Percentiles rank a stretch among this genome's conserved stretches.
Conservation (phyloP, 2,797 vertebrate genomes). For the Octomys mimax region DNA sequence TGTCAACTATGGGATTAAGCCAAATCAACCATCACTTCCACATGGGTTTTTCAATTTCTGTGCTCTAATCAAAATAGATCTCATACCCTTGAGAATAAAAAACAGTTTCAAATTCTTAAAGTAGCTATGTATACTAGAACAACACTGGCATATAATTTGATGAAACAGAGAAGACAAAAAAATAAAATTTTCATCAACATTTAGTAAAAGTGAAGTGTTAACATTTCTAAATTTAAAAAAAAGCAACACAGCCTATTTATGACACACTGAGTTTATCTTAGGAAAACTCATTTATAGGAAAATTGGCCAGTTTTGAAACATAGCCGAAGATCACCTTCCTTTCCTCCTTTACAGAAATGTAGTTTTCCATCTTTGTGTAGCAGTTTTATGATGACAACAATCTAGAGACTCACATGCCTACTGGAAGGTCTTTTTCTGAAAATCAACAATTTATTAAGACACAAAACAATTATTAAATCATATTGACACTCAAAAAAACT, state of each 20-base stretch:
- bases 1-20: rapidly evolving
- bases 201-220: neutral
- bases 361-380: neutral
- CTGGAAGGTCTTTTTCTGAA: neutral
- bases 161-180: neutral
- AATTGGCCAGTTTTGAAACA: neutral
- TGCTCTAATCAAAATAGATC: neutral
- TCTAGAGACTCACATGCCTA: neutral
- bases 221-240: neutral
- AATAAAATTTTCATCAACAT: neutral
- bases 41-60: neutral
- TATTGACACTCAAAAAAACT: too few relatives aligned
- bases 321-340: neutral
- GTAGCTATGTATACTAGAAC: neutral
- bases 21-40: neutral
- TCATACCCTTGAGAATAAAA: neutral
- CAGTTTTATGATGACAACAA: neutral
- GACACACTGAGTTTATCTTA: neutral
- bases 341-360: neutral
- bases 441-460: neutral
- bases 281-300: neutral
- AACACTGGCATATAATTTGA: neutral
- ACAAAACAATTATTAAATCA: neutral
- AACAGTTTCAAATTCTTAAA: neutral
- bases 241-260: too few relatives aligned